These are phyloP conservation scores for Hemicentrotus pulcherrimus DNA, from an alignment of 35 echinoderm and acorn worm species.

Conservation along the genomic window DNA sequence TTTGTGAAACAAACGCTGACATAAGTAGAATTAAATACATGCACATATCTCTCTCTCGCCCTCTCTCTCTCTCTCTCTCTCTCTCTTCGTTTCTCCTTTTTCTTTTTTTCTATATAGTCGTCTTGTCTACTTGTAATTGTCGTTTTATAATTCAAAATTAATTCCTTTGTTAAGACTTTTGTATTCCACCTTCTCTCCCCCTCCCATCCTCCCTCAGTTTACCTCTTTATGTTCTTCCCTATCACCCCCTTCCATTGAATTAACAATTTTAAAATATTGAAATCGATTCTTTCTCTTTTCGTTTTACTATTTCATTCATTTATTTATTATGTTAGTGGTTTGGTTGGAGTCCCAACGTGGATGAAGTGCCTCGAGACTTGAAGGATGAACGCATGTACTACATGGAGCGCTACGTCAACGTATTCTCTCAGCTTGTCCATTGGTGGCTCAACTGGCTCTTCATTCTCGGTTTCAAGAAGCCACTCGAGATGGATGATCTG, in stretches of 20 bases:
- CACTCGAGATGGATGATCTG: slow-evolving; percentile 76
- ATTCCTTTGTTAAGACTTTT: neutral
- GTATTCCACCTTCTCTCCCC: neutral
- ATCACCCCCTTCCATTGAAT: too few species aligned
- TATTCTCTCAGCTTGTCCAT: slow-evolving; percentile 62
- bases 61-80: neutral
- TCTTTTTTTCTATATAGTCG: neutral
- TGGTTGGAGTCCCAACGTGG: neutral
- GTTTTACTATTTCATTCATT: neutral
- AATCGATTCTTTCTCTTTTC: neutral
- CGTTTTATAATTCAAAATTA: neutral
- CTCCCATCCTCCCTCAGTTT: neutral
- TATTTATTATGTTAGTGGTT: neutral
- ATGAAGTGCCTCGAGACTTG: slow-evolving; percentile 53
- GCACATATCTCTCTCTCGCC: neutral
- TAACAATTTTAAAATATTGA: too few species aligned
- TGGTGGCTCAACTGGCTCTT: slow-evolving; percentile 96
- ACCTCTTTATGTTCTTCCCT: too few species aligned
- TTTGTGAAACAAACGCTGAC: too few species aligned
- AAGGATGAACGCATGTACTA: slow-evolving; percentile 70
- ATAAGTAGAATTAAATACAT: too few species aligned
- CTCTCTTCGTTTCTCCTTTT: neutral
- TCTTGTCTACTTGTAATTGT: neutral
- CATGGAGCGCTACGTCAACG: slow-evolving; percentile 68
- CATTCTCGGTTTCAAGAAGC: slow-evolving; percentile 68